Evolutionary conservation across 2,797 vertebrate genomes (phyloP).

Genomic region (Enteromius viviparus): DNA sequence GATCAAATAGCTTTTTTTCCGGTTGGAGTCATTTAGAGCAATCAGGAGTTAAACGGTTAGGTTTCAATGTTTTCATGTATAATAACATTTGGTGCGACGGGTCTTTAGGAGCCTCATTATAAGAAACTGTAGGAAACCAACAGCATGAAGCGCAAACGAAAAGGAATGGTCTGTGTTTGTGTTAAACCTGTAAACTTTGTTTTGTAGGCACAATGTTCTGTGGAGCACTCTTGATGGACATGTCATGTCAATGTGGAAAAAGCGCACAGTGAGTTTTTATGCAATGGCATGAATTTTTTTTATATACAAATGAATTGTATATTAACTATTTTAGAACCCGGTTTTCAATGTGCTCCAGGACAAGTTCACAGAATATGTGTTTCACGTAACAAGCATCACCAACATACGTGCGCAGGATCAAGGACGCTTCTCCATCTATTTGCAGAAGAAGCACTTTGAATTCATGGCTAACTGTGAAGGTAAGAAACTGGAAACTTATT

Average conservation of each 20-base stretch:
- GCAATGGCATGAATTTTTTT: no score
- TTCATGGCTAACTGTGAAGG: constrained; percentile 79
- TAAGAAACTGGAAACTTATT: constrained; percentile 43
- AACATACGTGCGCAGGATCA: constrained; percentile 71
- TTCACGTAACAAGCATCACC: constrained; percentile 78
- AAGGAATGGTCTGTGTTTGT: not conserved
- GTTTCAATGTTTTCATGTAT: not conserved
- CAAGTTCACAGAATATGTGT: constrained; percentile 76
- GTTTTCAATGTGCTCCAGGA: constrained; percentile 63
- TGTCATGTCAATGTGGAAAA: constrained; percentile 79
- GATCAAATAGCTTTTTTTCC: no score
- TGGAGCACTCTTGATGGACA: constrained; percentile 77
- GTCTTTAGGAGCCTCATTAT: not conserved
- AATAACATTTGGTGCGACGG: not conserved
- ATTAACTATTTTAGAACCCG: not conserved
- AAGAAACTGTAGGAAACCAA: no score
- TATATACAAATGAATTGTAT: not conserved
- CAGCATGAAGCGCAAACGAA: not conserved
- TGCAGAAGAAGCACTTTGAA: constrained; percentile 79
- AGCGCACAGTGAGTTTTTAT: constrained; percentile 74
- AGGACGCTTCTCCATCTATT: constrained; percentile 71
- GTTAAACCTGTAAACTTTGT: constrained; percentile 17
- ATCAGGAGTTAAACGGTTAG: no score
- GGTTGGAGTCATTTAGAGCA: no score
- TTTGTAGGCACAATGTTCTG: constrained; percentile 73